Percentiles rank a stretch among this genome's conserved stretches.
phyloP scores from a whole-genome alignment of 2,797 vertebrate genomes.

The Glyptemys insculpta region DNA sequence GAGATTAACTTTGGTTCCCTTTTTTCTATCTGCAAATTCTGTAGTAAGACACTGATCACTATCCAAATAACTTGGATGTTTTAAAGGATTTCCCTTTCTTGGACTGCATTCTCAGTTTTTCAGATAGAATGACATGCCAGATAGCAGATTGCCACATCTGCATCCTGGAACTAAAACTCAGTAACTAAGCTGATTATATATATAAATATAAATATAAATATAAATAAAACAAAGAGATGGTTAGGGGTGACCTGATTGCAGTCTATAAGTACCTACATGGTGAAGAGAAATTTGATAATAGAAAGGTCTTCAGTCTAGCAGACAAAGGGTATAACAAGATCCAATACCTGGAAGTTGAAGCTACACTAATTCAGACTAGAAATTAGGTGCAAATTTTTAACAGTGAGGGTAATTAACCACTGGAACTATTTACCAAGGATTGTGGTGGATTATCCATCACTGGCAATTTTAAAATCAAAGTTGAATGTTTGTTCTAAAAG shows the following conservation, averaged over 20 bases:
- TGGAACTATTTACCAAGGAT: background rate
- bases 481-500: background rate
- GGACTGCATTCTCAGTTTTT: background rate
- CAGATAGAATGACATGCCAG: background rate
- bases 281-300: background rate
- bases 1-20: constrained; percentile 24
- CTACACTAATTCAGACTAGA: background rate
- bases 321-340: background rate
- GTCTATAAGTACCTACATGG: background rate
- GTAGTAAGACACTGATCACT: background rate
- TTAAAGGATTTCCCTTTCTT: background rate
- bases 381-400: background rate
- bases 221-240: background rate
- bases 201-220: too few species aligned
- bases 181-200: background rate
- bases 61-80: background rate
- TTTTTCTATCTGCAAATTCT: background rate
- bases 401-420: background rate
- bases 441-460: background rate
- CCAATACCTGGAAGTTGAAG: background rate
- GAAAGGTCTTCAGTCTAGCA: background rate
- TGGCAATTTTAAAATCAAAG: background rate
- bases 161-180: constrained; percentile 20
- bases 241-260: background rate
- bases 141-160: background rate